Evolutionary conservation across 2,888 invertebrate species (phyloP).

Genomic region (Athripsodes cinereus): DNA sequence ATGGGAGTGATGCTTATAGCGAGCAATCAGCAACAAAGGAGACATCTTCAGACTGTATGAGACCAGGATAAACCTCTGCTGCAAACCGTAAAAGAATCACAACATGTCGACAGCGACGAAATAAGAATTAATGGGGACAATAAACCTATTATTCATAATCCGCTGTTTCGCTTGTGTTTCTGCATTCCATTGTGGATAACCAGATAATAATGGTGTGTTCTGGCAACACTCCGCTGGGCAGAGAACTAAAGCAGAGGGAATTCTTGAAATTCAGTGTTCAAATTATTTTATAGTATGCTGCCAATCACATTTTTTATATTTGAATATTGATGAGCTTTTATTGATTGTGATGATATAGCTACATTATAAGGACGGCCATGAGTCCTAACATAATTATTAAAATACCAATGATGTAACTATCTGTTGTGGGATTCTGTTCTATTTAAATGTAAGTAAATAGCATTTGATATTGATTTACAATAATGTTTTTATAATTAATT

Average conservation of each 20-base stretch:
- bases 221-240: not conserved
- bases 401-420: too few species aligned
- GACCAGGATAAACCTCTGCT: slow-evolving; percentile 33
- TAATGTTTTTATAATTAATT: too few species aligned
- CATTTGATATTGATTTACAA: too few species aligned
- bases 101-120: not conserved
- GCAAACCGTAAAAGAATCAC: slow-evolving; percentile 4
- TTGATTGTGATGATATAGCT: too few species aligned
- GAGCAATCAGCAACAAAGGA: slow-evolving; percentile 39
- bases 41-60: slow-evolving; percentile 34
- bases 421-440: too few species aligned
- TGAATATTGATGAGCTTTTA: too few species aligned
- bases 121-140: not conserved
- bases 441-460: too few species aligned
- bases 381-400: too few species aligned
- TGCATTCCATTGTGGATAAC: slow-evolving; percentile 17
- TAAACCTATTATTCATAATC: slow-evolving; percentile 5
- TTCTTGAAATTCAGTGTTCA: too few species aligned
- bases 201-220: not conserved
- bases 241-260: slow-evolving; percentile 5
- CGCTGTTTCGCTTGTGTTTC: slow-evolving; percentile 24
- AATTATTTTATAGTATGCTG: too few species aligned
- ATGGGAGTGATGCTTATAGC: slow-evolving; percentile 61
- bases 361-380: too few species aligned
- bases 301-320: too few species aligned